Evolutionary conservation across 2,888 invertebrate genomes (phyloP).

Genomic region (Ecdyonurus torrentis): DNA sequence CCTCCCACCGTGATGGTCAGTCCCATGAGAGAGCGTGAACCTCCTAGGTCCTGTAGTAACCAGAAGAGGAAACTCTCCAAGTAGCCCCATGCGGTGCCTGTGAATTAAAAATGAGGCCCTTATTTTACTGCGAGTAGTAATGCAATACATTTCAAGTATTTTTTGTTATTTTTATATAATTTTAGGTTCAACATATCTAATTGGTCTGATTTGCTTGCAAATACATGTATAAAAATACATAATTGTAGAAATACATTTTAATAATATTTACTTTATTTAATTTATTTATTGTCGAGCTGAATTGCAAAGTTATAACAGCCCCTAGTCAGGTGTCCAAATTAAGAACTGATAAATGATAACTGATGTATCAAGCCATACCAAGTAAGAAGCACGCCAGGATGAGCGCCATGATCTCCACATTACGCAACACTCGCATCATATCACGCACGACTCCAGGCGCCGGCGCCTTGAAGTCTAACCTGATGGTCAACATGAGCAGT

Average conservation of each 20-base stretch:
- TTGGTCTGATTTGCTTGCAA: no score
- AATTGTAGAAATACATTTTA: neutral
- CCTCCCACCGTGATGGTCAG: slow-evolving; percentile 65
- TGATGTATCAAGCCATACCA: slow-evolving; percentile 29
- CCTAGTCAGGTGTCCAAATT: no score
- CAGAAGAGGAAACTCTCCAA: slow-evolving; percentile 69
- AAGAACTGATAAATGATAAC: no score
- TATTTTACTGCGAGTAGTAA: no score
- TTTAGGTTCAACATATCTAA: no score
- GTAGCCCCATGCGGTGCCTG: slow-evolving; percentile 69
- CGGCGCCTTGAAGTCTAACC: slow-evolving; percentile 58
- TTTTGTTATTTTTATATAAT: no score
- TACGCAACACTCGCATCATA: slow-evolving; percentile 46
- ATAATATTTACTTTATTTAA: neutral
- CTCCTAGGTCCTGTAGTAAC: slow-evolving; percentile 60
- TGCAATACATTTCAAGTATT: no score
- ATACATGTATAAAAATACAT: slow-evolving; percentile 5
- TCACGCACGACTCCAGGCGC: slow-evolving; percentile 51
- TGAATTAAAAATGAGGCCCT: no score
- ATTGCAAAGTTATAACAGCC: no score
- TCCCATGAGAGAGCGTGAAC: slow-evolving; percentile 58
- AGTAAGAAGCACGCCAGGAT: slow-evolving; percentile 53
- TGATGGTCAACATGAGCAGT: slow-evolving; percentile 48
- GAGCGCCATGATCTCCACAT: slow-evolving; percentile 52
- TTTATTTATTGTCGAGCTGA: no score